A percentile compares a stretch with the other conserved stretches of the same genome.
phyloP scores from a whole-genome alignment of 2,888 invertebrate genomes.

The Synergus laeviventris region DNA sequence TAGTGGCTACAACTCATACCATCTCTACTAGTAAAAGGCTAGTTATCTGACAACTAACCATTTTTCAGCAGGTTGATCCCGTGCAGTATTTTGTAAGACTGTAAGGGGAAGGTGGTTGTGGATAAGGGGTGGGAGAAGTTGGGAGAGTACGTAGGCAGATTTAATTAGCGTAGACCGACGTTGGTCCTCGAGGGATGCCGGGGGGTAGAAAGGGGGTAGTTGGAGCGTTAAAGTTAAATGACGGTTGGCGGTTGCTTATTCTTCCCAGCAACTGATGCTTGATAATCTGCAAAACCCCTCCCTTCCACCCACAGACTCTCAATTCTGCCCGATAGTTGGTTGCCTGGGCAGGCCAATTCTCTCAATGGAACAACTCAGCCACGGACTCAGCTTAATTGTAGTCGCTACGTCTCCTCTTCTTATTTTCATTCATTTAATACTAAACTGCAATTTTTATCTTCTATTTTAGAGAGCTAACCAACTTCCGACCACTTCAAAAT shows the following conservation, averaged over 20 bases:
- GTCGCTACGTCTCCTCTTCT: conserved; percentile 63
- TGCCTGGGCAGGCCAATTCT: conserved; percentile 69
- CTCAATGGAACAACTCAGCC: conserved; percentile 75
- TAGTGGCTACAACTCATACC: too few relatives aligned
- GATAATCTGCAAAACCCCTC: conserved; percentile 74
- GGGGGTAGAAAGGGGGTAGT: conserved; percentile 59
- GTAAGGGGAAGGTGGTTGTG: conserved; percentile 4
- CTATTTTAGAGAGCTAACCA: too few relatives aligned
- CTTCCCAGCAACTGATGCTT: conserved; percentile 76
- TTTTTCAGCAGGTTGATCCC: background rate
- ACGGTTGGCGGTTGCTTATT: conserved; percentile 76
- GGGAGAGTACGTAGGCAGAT: conserved; percentile 61
- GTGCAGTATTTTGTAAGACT: background rate
- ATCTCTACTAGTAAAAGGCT: too few relatives aligned
- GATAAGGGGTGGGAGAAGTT: conserved; percentile 30
- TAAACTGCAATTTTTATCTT: conserved; percentile 31
- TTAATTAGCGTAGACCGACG: conserved; percentile 73
- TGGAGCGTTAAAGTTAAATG: conserved; percentile 76
- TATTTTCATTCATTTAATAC: conserved; percentile 51
- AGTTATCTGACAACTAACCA: too few relatives aligned
- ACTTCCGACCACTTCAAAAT: too few relatives aligned
- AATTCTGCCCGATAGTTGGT: conserved; percentile 73
- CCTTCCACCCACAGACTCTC: conserved; percentile 59
- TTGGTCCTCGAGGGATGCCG: conserved; percentile 60
- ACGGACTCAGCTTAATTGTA: conserved; percentile 74